These are phyloP conservation scores for Benthosema pterotum DNA, from an alignment of 2,797 vertebrate species.

Conservation along the genomic window DNA sequence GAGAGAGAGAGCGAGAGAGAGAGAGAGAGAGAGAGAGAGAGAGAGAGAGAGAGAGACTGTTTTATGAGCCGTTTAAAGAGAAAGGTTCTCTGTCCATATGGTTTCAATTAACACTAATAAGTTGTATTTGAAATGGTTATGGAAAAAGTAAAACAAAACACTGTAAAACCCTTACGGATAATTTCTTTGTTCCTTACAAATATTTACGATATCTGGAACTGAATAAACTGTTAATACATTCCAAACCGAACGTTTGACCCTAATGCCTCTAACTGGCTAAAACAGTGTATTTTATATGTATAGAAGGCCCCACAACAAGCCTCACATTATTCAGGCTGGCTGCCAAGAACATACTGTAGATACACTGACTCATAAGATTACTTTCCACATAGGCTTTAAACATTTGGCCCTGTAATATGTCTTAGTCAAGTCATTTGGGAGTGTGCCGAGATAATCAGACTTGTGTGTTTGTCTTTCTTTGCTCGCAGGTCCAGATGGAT, in stretches of 20 bases:
- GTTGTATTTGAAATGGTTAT: slow-evolving; percentile 24
- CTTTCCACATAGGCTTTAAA: slow-evolving; percentile 22
- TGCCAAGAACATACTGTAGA: slow-evolving; percentile 39
- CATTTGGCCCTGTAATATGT: slow-evolving; percentile 41
- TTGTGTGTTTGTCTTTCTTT: slow-evolving; percentile 46
- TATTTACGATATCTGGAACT: not conserved
- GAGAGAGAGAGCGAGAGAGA: slow-evolving; percentile 24
- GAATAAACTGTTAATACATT: not conserved
- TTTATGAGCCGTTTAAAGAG: slow-evolving; percentile 67
- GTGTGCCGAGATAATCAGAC: slow-evolving; percentile 41
- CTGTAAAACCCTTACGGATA: no score
- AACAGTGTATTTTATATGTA: slow-evolving; percentile 11
- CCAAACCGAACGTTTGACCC: no score
- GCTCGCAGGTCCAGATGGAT: slow-evolving; percentile 80
- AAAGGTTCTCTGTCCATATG: slow-evolving; percentile 50
- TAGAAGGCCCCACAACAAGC: slow-evolving; percentile 16
- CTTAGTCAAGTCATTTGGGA: slow-evolving; percentile 34
- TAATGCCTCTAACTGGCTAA: not conserved
- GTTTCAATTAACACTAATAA: slow-evolving; percentile 60
- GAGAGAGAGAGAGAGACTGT: slow-evolving; percentile 39
- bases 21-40: not conserved
- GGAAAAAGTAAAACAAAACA: no score
- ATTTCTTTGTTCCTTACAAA: no score
- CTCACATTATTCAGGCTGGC: slow-evolving; percentile 7
- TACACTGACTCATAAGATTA: slow-evolving; percentile 39